Evolutionary conservation across 1,140 invertebrate species (phyloP), one percentile per base, ranked within the genome.

Genomic region (Rhynchophorus ferrugineus): DNA sequence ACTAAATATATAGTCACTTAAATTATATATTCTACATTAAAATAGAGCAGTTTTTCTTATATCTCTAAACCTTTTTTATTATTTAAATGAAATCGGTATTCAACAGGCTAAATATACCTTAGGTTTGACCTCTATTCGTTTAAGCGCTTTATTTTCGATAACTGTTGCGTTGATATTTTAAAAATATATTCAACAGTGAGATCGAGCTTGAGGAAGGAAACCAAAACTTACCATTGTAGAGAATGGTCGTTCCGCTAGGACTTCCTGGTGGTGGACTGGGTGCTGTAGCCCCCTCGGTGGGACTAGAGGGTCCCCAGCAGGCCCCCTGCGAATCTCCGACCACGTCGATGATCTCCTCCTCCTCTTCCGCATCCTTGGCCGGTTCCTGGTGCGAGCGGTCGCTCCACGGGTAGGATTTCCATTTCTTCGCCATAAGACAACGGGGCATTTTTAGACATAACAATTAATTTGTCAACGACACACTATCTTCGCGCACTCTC

Each of bases 391-490:
- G 61, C 56, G 21, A 54, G 41, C 39, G 36, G 18, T 69, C 68
- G 64, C 80, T 78, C 82, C 84, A 84, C 59, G 84, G 82, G 73
- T 86, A 86, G 61, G 80, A 83, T 78, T 89, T 90, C 86, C 87
- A 89, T 76, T 91, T 90, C 73, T 90, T 89, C 61, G 87, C 87
- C 85, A 91, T 90, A 64, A 89, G 79, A 76, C 85, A 89, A 68
- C 85, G 84, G 72, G 86, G 86, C 86, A 89, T 89, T 66, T 70
- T 74, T 21, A 29, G 34, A 54, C 52, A 54, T 54, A 29, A 29
- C 24, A 29, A 29, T 5, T 29, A 29, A 29, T 29, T 29, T 29
- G 24, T 5, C 24, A 29, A 5, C 11, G 24, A 29, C 24, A 5
- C 24, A 11, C 24, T 29, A 11, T 6, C 24, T 5, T 29, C 24